Percentiles rank a stretch among this genome's conserved stretches.
phyloP scores from a whole-genome alignment of 2,888 invertebrate genomes.

The Brenthis ino region DNA sequence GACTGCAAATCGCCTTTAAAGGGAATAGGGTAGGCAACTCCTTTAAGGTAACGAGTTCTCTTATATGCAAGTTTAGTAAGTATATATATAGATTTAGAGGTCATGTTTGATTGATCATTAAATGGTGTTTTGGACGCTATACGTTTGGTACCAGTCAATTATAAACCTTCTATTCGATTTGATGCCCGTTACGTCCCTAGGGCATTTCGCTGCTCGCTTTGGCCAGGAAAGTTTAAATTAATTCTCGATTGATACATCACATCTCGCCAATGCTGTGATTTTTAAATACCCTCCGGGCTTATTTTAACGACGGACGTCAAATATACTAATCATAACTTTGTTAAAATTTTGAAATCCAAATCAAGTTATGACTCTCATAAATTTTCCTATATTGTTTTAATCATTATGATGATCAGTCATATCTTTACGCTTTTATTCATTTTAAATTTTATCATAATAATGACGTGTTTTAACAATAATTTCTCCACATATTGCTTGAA shows the following conservation, averaged over 20 bases:
- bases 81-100: slow-evolving; percentile 48
- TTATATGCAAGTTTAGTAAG: slow-evolving; percentile 39
- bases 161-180: slow-evolving; percentile 79
- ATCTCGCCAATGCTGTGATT: slow-evolving; percentile 66
- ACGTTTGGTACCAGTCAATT: slow-evolving; percentile 69
- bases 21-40: slow-evolving; percentile 33
- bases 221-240: slow-evolving; percentile 78
- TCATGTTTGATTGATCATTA: slow-evolving; percentile 56
- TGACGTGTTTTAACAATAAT: too few species aligned
- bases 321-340: slow-evolving; percentile 42
- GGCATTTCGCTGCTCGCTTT: slow-evolving; percentile 69
- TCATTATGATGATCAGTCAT: background rate
- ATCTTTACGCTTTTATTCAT: background rate
- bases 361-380: slow-evolving; percentile 3
- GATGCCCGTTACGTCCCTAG: slow-evolving; percentile 71
- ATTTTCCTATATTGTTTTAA: slow-evolving; percentile 17
- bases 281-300: slow-evolving; percentile 60
- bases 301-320: slow-evolving; percentile 46
- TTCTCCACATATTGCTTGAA: too few species aligned
- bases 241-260: slow-evolving; percentile 76
- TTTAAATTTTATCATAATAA: too few species aligned
- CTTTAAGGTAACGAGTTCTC: slow-evolving; percentile 43
- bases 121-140: slow-evolving; percentile 59
- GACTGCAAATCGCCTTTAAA: slow-evolving; percentile 47
- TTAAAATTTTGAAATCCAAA: slow-evolving; percentile 45